phyloP scores from a whole-genome alignment of 2,888 invertebrate genomes.

The Eupelmus urozonus region DNA sequence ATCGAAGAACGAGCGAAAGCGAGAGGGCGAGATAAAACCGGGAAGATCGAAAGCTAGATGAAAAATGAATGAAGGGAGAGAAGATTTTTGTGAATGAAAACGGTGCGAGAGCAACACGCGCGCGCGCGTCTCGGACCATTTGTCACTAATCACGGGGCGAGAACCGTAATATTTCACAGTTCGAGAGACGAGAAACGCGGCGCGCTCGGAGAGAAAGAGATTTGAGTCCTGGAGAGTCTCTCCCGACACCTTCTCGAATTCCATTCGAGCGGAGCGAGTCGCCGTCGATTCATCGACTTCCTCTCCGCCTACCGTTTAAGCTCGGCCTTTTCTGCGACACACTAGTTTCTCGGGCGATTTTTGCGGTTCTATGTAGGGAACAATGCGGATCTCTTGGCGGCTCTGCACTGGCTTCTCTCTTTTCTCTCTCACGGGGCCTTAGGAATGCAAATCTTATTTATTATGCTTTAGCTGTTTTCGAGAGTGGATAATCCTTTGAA shows the following conservation, averaged over 20 bases:
- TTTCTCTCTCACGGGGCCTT: neutral
- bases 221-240: neutral
- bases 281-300: constrained; percentile 65
- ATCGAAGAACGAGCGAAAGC: constrained; percentile 36
- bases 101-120: neutral
- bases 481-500: neutral
- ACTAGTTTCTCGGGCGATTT: constrained; percentile 58
- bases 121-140: constrained; percentile 55
- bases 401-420: neutral
- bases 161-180: constrained; percentile 64
- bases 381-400: constrained; percentile 19
- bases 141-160: constrained; percentile 63
- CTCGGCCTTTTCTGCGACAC: constrained; percentile 40
- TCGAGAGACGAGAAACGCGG: constrained; percentile 26
- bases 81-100: constrained; percentile 46
- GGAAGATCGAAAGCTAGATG: too few species aligned
- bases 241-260: constrained; percentile 59
- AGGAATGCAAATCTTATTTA: constrained; percentile 41
- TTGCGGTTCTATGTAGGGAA: constrained; percentile 45
- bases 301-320: constrained; percentile 51
- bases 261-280: constrained; percentile 60
- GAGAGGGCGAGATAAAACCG: too few species aligned
- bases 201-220: constrained; percentile 13
- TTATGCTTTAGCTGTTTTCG: constrained; percentile 1
- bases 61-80: constrained; percentile 51